phyloP scores from a whole-genome alignment of 2,113 vertebrate species.

The Pygoscelis adeliae region DNA sequence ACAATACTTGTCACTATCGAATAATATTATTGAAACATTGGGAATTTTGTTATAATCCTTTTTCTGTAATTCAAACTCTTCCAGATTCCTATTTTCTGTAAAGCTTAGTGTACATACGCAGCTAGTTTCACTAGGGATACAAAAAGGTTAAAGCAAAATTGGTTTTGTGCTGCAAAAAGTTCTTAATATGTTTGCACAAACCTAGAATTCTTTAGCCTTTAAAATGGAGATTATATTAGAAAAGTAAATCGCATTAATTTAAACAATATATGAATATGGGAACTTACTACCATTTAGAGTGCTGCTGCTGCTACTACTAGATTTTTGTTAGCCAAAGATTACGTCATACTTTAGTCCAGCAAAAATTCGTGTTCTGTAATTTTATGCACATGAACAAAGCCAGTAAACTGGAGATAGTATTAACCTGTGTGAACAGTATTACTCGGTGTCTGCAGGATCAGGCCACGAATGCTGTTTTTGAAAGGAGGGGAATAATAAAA shows the following conservation, averaged over 20 bases:
- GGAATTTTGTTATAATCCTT: not conserved
- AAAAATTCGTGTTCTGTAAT: not conserved
- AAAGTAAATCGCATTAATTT: not conserved
- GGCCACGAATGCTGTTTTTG: not conserved
- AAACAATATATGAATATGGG: not conserved
- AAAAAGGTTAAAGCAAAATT: not conserved
- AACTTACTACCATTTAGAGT: not conserved
- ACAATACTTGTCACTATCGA: not conserved
- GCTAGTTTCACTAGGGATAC: not conserved
- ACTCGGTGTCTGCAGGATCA: not conserved
- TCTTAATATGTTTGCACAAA: not conserved
- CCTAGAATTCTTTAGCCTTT: not conserved
- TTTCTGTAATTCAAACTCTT: not conserved
- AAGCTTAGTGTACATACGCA: not conserved
- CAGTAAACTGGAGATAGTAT: not conserved
- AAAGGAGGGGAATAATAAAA: not conserved
- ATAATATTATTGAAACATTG: not conserved
- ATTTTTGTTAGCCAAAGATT: not conserved
- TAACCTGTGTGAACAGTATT: not conserved
- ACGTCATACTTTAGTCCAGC: not conserved
- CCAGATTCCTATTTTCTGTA: not conserved
- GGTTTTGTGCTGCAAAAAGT: not conserved
- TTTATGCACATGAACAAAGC: not conserved
- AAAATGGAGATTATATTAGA: not conserved
- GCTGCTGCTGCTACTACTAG: not conserved